phyloP scores from a whole-genome alignment of 2,888 invertebrate genomes.

The Agrotis ipsilon region DNA sequence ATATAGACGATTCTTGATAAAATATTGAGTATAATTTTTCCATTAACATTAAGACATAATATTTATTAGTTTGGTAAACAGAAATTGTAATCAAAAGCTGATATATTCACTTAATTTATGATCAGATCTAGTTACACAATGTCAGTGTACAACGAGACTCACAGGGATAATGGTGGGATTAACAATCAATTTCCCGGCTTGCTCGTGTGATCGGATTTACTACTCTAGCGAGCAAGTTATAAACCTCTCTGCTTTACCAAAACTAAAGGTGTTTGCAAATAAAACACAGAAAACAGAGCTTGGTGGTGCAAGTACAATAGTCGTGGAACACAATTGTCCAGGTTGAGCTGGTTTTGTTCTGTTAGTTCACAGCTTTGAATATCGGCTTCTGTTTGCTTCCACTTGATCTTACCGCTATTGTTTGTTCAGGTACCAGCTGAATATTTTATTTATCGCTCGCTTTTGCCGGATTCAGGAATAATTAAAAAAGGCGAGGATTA shows the following conservation, averaged over 20 bases:
- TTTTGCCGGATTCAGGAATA: background rate
- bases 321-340: slow-evolving; percentile 31
- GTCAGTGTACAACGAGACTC: background rate
- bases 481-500: background rate
- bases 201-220: slow-evolving; percentile 8
- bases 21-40: background rate
- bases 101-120: too few species aligned
- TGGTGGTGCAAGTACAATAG: background rate
- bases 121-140: background rate
- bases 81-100: too few species aligned
- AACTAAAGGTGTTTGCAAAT: slow-evolving; percentile 14
- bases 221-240: background rate
- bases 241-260: slow-evolving; percentile 2
- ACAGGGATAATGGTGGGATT: background rate
- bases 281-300: background rate
- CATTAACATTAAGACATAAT: background rate
- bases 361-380: slow-evolving; percentile 20
- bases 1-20: too few species aligned
- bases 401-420: slow-evolving; percentile 27
- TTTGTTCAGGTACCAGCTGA: slow-evolving; percentile 16
- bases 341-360: slow-evolving; percentile 32
- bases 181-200: background rate
- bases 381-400: slow-evolving; percentile 12
- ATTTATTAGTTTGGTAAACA: too few species aligned
- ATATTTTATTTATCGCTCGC: slow-evolving; percentile 17